phyloP scores from a whole-genome alignment of 2,888 invertebrate genomes.

The Chalcis sispes region DNA sequence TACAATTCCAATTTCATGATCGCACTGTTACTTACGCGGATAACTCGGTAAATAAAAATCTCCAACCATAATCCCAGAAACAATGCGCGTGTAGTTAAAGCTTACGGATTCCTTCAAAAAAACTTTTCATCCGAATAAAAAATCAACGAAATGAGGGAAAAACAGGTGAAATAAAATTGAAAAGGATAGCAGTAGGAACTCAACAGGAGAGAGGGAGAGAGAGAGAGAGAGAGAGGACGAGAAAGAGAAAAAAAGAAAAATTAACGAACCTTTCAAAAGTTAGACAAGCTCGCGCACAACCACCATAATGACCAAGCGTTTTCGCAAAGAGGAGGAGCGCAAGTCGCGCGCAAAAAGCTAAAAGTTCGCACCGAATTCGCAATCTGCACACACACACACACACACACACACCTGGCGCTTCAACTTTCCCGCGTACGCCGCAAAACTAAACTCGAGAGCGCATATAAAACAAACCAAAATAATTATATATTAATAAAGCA shows the following conservation, averaged over 20 bases:
- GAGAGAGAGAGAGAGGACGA: background rate
- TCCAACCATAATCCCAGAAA: too few relatives aligned
- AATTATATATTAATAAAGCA: conserved; percentile 16
- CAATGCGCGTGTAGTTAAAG: too few relatives aligned
- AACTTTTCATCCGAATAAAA: too few relatives aligned
- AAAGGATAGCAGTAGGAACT: too few relatives aligned
- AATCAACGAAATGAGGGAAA: too few relatives aligned
- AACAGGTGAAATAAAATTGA: too few relatives aligned
- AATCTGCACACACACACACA: too few relatives aligned
- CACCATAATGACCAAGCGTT: conserved; percentile 30
- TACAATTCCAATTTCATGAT: too few relatives aligned
- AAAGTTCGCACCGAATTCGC: conserved; percentile 25
- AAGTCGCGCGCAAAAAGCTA: background rate
- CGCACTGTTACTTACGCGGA: too few relatives aligned
- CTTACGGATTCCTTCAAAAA: too few relatives aligned
- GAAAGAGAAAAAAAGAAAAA: background rate
- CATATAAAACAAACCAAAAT: conserved; percentile 11
- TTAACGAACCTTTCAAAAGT: conserved; percentile 13
- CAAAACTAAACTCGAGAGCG: conserved; percentile 15
- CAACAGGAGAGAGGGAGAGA: too few relatives aligned
- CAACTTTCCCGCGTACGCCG: conserved; percentile 15
- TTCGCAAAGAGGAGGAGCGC: background rate
- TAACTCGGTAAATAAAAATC: too few relatives aligned
- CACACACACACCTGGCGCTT: conserved; percentile 11
- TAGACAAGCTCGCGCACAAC: background rate